Evolutionary conservation across 2,113 vertebrate species (phyloP), one percentile per base, ranked within the genome.

Genomic region (Lepidothrix coronata): DNA sequence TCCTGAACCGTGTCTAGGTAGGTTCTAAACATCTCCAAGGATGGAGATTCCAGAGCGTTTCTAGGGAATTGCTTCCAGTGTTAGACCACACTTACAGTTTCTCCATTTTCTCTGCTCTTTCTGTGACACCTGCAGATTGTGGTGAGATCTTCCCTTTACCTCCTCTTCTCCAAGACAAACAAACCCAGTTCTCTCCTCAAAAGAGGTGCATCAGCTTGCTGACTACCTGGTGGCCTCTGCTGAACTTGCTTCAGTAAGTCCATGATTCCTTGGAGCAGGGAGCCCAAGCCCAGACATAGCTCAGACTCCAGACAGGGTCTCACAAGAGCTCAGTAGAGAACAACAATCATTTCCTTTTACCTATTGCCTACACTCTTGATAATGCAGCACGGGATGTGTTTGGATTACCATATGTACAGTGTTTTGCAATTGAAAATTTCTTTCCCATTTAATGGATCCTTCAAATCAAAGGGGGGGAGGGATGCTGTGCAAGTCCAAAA

Each of bases 371-470:
- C 14, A 4, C 19, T 46, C 25, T 6, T 52, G 49, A 21, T 33
- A n/a, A 48, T 22, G 15, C 70, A 90, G 18, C 30, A 31, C 0
- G 0, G 24, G 37, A 19, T 1, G 1, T 14, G 9, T 25, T 78
- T 25, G 35, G 5, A 25, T 66, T 84, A 31, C 48, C 37, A n/a
- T 4, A 68, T 1, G 15, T 11, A n/a, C 5, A n/a, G 14, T 19
- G 23, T 27, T 72, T 21, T 41, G 31, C 30, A 85, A 31, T 0
- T 61, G 58, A 88, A 91, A 88, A 78, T 43, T 16, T 59, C 39
- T 57, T 72, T 43, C 24, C 11, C 11, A 27, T 28, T 39, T 23
- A 46, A 57, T 70, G 20, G 18, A 68, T 52, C 30, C 13, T 75
- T 37, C 31, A 61, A 80, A 41, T 30, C 19, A 61, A 41, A n/a